phyloP scores from a whole-genome alignment of 2,888 invertebrate species.

The Phoronis australis region DNA sequence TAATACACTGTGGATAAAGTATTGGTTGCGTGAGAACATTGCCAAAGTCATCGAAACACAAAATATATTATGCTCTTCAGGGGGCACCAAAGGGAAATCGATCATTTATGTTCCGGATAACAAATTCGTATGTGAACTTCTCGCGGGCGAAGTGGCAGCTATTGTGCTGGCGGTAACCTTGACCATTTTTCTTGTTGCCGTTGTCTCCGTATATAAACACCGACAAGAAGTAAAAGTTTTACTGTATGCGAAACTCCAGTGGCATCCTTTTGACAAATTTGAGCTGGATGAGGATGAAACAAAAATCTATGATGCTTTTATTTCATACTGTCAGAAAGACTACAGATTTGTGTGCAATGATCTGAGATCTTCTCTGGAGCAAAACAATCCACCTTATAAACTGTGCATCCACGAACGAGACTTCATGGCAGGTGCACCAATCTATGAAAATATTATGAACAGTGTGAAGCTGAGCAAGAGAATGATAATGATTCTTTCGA shows the following conservation, averaged over 20 bases:
- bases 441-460: slow-evolving; percentile 65
- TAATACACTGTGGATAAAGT: no score
- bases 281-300: not conserved
- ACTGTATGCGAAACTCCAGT: slow-evolving; percentile 1
- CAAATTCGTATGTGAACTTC: no score
- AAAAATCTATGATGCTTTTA: slow-evolving; percentile 73
- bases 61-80: no score
- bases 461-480: slow-evolving; percentile 68
- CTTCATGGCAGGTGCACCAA: slow-evolving; percentile 62
- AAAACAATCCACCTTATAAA: slow-evolving; percentile 74
- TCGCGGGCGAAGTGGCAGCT: no score
- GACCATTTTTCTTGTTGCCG: no score
- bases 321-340: slow-evolving; percentile 83
- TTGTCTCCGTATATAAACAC: not conserved
- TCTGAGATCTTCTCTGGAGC: slow-evolving; percentile 73
- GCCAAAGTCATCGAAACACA: no score
- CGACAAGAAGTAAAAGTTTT: slow-evolving; percentile 1
- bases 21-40: no score
- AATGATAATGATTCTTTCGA: slow-evolving; percentile 65
- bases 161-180: no score
- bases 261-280: not conserved
- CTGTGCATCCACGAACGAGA: slow-evolving; percentile 81
- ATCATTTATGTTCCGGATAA: no score
- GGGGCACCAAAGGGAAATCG: no score
- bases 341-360: slow-evolving; percentile 80